A percentile compares a stretch with the other conserved stretches of the same genome.
Evolutionary conservation across 2,888 invertebrate genomes (phyloP).

Genomic region (Pyrrhosoma nymphula): DNA sequence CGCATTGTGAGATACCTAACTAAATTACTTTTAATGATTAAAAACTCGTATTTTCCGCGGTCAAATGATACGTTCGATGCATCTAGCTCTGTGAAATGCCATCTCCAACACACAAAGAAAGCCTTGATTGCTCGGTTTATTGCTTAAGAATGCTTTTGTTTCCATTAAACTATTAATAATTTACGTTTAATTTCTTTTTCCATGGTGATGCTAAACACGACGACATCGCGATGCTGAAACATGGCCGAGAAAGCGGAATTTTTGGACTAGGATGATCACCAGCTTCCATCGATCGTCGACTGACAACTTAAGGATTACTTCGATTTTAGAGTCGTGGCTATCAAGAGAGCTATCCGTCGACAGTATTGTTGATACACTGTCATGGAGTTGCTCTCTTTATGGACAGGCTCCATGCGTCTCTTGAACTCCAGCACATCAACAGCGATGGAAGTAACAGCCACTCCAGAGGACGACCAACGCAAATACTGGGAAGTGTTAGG

Average conservation of each 20-base stretch:
- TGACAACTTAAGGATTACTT: neutral
- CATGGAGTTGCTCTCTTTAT: constrained; percentile 99
- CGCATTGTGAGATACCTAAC: too few species aligned
- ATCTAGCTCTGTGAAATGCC: too few species aligned
- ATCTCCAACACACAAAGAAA: too few species aligned
- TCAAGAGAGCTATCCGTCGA: constrained; percentile 99
- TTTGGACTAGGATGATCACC: neutral
- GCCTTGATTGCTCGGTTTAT: too few species aligned
- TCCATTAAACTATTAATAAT: too few species aligned
- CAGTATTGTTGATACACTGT: constrained; percentile 97
- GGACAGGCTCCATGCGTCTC: constrained; percentile 83
- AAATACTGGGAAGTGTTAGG: neutral
- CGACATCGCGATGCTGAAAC: too few species aligned
- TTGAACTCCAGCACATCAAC: constrained; percentile 1
- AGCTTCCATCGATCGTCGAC: neutral
- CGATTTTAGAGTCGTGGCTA: constrained; percentile 76
- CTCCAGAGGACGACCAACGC: neutral
- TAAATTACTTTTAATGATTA: too few species aligned
- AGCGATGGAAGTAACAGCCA: neutral
- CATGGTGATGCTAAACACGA: too few species aligned
- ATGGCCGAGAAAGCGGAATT: neutral
- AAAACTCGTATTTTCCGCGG: too few species aligned
- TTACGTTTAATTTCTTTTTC: too few species aligned
- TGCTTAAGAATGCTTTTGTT: too few species aligned
- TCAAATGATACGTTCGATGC: too few species aligned